Conservation (phyloP, 2,797 vertebrate genomes). For the Chiloscyllium punctatum region DNA sequence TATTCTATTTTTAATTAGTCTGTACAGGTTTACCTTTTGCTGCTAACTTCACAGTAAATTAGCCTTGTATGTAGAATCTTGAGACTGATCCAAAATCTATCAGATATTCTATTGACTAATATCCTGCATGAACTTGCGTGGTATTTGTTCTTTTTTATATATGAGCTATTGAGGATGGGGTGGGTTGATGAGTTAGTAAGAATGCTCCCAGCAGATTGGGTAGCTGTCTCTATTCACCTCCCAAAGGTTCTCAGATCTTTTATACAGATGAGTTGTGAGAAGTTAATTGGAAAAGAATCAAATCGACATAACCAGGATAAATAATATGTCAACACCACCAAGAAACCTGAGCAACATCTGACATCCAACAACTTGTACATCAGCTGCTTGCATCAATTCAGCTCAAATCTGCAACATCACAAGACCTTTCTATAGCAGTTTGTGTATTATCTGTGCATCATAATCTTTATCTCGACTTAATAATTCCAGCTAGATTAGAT, state of each 20-base stretch:
- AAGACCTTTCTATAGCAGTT: background rate
- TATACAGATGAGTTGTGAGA: background rate
- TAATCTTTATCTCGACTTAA: background rate
- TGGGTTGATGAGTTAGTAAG: background rate
- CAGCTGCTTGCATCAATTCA: background rate
- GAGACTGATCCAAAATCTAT: background rate
- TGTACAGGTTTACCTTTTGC: background rate
- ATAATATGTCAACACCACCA: background rate
- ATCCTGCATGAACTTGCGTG: constrained; percentile 32
- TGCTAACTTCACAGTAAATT: constrained; percentile 17
- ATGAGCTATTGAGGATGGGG: background rate
- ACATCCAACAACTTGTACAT: background rate
- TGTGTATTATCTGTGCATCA: background rate
- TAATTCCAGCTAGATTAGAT: background rate
- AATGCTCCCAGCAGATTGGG: background rate
- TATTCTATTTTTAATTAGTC: background rate
- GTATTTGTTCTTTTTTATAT: constrained; percentile 11
- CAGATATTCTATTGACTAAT: background rate
- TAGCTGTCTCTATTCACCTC: background rate
- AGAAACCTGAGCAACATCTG: background rate
- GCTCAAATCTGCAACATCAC: background rate
- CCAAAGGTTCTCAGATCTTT: background rate
- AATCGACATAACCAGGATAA: background rate
- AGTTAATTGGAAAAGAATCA: constrained; percentile 30
- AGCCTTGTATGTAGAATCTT: constrained; percentile 16